Evolutionary conservation across 2,797 vertebrate genomes (phyloP).

Genomic region (Cyprinella venusta): DNA sequence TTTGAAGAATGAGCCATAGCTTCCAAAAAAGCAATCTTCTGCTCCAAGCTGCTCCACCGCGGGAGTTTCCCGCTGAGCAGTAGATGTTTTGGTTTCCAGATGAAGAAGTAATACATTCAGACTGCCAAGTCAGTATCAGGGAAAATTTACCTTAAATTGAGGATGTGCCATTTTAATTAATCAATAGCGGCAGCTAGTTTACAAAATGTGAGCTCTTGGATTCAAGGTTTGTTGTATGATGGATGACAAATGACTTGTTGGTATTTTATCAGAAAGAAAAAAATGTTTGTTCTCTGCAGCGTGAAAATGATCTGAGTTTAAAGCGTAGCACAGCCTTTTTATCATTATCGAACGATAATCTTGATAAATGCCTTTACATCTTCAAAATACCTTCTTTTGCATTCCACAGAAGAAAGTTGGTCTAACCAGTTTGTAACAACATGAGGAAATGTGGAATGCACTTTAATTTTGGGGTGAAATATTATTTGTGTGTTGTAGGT

Average conservation of each 20-base stretch:
- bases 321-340: neutral
- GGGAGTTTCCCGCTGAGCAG: neutral
- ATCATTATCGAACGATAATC: neutral
- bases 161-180: neutral
- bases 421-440: neutral
- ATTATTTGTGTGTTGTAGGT: neutral
- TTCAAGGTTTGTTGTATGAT: neutral
- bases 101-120: neutral
- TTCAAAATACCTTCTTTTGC: neutral
- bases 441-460: neutral
- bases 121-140: neutral
- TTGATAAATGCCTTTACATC: neutral
- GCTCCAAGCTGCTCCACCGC: neutral
- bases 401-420: neutral
- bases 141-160: neutral
- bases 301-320: neutral
- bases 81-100: slow-evolving; percentile 8
- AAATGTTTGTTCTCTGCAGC: neutral
- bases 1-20: neutral
- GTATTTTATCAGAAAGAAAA: neutral
- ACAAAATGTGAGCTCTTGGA: neutral
- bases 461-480: neutral
- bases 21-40: slow-evolving; percentile 3
- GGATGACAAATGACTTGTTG: slow-evolving; percentile 5
- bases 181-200: neutral